A percentile compares a stretch with the other conserved stretches of the same genome.
These are phyloP conservation scores for Sipha flava DNA, from an alignment of 1,140 invertebrate genomes.

Conservation along the genomic window DNA sequence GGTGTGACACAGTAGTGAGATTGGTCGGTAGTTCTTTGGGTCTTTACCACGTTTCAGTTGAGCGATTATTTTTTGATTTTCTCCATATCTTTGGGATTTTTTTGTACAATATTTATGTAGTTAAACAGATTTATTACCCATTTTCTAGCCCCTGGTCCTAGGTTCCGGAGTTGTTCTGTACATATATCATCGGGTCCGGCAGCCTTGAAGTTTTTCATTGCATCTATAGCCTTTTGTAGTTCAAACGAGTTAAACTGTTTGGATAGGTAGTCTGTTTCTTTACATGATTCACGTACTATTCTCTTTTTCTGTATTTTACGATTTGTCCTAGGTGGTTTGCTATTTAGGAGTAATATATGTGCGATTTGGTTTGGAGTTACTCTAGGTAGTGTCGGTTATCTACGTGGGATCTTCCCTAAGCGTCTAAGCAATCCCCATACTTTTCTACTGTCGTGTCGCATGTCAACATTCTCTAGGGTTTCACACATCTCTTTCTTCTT, in stretches of 20 bases:
- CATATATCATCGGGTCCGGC: slow-evolving; percentile 12
- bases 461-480: neutral
- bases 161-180: slow-evolving; percentile 2
- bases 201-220: slow-evolving; percentile 10
- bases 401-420: neutral
- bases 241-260: neutral
- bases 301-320: neutral
- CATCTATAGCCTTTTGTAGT: slow-evolving; percentile 11
- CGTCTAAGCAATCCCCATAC: neutral
- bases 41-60: slow-evolving; percentile 35
- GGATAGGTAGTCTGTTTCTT: neutral
- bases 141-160: neutral
- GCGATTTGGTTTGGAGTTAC: neutral
- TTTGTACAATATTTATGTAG: neutral
- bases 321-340: neutral
- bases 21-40: slow-evolving; percentile 29
- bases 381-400: neutral
- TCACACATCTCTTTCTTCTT: neutral
- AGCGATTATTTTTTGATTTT: slow-evolving; percentile 29
- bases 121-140: slow-evolving; percentile 3
- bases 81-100: slow-evolving; percentile 23
- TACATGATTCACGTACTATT: neutral
- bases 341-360: neutral
- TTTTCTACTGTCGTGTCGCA: neutral
- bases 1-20: slow-evolving; percentile 33